Conservation (phyloP, 2,113 vertebrate genomes). For the Alethe castanea region DNA sequence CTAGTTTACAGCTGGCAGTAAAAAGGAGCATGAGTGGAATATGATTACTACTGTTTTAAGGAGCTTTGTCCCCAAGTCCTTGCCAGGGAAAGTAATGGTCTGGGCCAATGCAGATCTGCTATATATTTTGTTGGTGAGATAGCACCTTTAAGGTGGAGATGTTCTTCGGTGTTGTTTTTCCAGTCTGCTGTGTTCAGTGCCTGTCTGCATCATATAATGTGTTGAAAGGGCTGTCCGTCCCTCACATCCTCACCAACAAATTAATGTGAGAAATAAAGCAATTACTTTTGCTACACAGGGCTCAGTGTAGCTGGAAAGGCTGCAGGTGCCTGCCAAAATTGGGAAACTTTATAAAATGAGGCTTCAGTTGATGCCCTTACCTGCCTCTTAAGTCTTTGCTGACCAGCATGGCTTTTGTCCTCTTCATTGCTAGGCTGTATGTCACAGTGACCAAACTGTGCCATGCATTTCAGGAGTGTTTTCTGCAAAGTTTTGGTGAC, state of each 20-base stretch:
- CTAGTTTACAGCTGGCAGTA: slow-evolving; percentile 69
- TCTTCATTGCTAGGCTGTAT: neutral
- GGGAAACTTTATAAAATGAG: neutral
- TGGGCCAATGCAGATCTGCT: slow-evolving; percentile 42
- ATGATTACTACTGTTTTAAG: slow-evolving; percentile 70
- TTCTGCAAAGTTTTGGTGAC: neutral
- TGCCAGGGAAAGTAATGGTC: slow-evolving; percentile 63
- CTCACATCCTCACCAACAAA: neutral
- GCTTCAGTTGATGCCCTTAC: neutral
- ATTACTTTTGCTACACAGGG: neutral
- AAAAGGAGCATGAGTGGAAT: slow-evolving; percentile 73
- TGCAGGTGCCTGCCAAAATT: neutral
- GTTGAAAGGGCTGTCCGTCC: neutral
- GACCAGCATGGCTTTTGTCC: neutral
- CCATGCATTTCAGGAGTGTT: rapidly evolving
- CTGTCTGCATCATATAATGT: neutral
- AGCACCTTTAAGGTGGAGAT: slow-evolving; percentile 45
- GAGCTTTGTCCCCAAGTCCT: slow-evolving; percentile 71
- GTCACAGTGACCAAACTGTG: neutral
- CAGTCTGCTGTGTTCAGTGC: neutral
- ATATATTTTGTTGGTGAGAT: slow-evolving; percentile 62
- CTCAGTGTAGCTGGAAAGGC: neutral
- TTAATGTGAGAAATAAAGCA: slow-evolving; percentile 1
- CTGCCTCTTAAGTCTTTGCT: neutral
- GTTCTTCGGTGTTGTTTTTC: slow-evolving; percentile 37